Conservation (phyloP, 2,797 vertebrate species). For the Propithecus deckenii region DNA sequence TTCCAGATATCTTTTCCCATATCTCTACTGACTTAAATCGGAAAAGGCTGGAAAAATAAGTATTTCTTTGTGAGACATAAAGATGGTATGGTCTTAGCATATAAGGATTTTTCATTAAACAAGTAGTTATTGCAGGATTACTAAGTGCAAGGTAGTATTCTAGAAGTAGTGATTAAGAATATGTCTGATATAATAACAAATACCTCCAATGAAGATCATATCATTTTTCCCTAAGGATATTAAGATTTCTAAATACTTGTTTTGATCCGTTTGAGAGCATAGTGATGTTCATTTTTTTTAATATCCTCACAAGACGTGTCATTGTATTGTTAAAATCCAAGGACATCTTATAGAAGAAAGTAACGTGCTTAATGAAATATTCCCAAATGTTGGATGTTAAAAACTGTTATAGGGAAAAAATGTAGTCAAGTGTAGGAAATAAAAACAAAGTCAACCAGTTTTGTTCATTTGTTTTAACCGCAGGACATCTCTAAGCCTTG, state of each 20-base stretch:
- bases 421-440: neutral
- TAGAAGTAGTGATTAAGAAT: neutral
- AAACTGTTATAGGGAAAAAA: neutral
- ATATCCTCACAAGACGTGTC: neutral
- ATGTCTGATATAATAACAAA: slow-evolving; percentile 46
- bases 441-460: neutral
- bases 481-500: neutral
- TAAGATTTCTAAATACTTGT: slow-evolving; percentile 74
- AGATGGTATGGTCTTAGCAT: neutral
- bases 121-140: neutral
- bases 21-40: neutral
- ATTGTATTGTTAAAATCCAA: neutral
- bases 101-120: neutral
- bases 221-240: slow-evolving; percentile 23
- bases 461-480: neutral
- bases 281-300: slow-evolving; percentile 32
- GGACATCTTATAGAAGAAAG: neutral
- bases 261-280: slow-evolving; percentile 52
- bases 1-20: neutral
- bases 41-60: neutral
- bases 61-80: neutral
- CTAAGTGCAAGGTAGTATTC: neutral
- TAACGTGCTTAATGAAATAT: neutral
- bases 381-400: neutral
- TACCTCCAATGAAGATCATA: slow-evolving; percentile 51